phyloP scores from a whole-genome alignment of 2,113 vertebrate species.

The Etheostoma spectabile region DNA sequence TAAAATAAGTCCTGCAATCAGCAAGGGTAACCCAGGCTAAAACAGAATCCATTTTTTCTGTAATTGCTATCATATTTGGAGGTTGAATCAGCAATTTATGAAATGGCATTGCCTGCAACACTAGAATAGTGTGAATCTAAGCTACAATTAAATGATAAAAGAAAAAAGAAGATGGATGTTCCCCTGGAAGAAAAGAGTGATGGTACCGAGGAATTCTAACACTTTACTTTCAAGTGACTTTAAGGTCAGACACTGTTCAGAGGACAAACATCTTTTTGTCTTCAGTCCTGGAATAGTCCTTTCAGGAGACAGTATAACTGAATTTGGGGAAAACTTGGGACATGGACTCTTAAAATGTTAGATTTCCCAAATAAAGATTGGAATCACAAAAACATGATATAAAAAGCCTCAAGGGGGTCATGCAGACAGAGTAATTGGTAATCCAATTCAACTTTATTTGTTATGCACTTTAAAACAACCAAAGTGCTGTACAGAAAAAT shows the following conservation, averaged over 20 bases:
- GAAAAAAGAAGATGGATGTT: neutral
- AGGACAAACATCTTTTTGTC: slow-evolving; percentile 3
- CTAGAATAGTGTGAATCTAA: neutral
- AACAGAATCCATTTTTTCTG: slow-evolving; percentile 30
- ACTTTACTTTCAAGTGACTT: slow-evolving; percentile 18
- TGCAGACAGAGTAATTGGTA: slow-evolving; percentile 26
- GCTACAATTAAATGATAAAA: neutral
- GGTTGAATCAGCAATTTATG: slow-evolving; percentile 29
- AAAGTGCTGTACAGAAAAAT: no score
- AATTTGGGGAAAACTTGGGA: slow-evolving; percentile 14
- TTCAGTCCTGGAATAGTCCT: slow-evolving; percentile 12
- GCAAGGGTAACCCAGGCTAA: slow-evolving; percentile 33
- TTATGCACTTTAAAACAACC: no score
- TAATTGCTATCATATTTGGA: slow-evolving; percentile 18
- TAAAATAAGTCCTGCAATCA: slow-evolving; percentile 48
- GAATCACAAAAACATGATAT: neutral
- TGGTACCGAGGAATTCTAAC: neutral
- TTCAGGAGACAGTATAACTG: neutral
- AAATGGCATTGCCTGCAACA: neutral
- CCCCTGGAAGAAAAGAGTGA: slow-evolving; percentile 5
- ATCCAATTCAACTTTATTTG: no score
- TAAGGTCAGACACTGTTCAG: slow-evolving; percentile 14
- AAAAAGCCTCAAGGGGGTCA: neutral
- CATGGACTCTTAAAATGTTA: slow-evolving; percentile 24
- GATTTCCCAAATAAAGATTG: neutral